Evolutionary conservation across 2,888 invertebrate species (phyloP), one percentile per base, ranked within the genome.

Genomic region (Drosophila parthenogenetica): DNA sequence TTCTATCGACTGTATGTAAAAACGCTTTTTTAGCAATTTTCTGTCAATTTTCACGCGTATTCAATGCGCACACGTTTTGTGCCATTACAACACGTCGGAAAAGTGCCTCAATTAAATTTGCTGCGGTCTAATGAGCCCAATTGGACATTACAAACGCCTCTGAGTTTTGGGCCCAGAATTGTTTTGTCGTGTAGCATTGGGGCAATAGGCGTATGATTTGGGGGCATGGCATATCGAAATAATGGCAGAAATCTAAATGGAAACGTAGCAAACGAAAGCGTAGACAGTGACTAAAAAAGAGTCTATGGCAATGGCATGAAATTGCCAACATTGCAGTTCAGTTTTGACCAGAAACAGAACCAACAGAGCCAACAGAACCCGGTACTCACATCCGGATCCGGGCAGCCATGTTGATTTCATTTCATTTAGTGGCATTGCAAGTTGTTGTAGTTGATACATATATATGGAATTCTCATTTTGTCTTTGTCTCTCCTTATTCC

Each of bases 351-450:
- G 48, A 46, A 40, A 46, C 35, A 16, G n/a, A 42, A 63, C 13
- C 39, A 13, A 35, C 29, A 29, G 7, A 29, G 3, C 29, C 29
- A 42, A 46, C 32, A 16, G n/a, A 22, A 63, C 14, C 29, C 54
- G 5, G 51, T 51, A 51, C 40, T 42, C 17, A 50, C 58, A 37
- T 46, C 45, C 54, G 67, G 54, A 62, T 62, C 40, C 63, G 53
- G 87, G 85, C 82, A 73, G 89, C 90, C 90, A 90, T 89, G 85
- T 89, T 88, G 83, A 84, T 84, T 89, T 89, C 81, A 89, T 83
- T 87, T 79, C 87, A 87, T 83, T 83, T 79, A 79, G 73, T 77
- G 55, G 58, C 58, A 66, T 62, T 66, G 58, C 77, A 45, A 58
- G 51, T 39, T 68, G 54, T 61, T 69, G 60, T 67, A 73, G 54